Conservation (phyloP, 2,113 vertebrate species). For the Mixornis gularis region DNA sequence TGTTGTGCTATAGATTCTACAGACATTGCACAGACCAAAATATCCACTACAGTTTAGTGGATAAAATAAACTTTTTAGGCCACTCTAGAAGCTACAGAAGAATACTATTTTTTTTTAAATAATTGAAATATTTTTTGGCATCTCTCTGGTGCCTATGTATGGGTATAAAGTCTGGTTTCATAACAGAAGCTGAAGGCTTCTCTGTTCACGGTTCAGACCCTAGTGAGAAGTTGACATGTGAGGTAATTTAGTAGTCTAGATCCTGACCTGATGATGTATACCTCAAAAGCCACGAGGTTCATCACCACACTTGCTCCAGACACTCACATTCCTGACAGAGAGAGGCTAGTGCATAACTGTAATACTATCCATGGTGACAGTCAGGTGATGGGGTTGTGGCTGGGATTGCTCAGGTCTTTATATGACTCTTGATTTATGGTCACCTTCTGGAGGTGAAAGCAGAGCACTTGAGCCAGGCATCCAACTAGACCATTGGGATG, state of each 20-base stretch:
- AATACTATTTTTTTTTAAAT: not conserved
- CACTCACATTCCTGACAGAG: not conserved
- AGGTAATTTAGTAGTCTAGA: not conserved
- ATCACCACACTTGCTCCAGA: not conserved
- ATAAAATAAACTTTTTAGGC: not conserved
- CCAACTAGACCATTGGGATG: not conserved
- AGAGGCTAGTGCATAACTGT: not conserved
- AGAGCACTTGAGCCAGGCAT: not conserved
- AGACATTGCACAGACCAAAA: not conserved
- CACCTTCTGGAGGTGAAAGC: not conserved
- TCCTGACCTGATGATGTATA: not conserved
- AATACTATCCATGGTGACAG: not conserved
- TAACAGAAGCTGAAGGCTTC: not conserved
- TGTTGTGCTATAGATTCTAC: not conserved
- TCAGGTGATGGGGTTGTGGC: conserved; percentile 20
- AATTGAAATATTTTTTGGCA: not conserved
- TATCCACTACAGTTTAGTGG: not conserved
- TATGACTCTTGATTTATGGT: not conserved
- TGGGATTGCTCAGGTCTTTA: not conserved
- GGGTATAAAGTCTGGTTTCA: not conserved
- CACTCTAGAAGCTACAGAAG: not conserved
- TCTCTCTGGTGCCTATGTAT: not conserved
- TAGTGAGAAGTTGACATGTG: not conserved
- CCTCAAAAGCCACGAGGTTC: not conserved
- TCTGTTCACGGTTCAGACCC: not conserved